Conservation (phyloP, 2,113 vertebrate genomes). For the Heterotis niloticus region DNA sequence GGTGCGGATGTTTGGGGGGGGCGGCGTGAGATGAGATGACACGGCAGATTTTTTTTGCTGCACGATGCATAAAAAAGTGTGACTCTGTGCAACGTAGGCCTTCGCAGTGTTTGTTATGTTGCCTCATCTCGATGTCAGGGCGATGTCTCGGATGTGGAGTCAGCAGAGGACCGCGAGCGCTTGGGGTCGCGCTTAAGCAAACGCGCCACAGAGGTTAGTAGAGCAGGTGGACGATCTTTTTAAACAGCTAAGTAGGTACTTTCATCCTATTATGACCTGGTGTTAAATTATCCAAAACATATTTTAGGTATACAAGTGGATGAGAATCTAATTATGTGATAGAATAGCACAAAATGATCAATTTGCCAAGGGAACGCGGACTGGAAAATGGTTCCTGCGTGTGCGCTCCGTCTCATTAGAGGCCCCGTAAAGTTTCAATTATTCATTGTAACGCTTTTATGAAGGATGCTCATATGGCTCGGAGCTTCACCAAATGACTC, state of each 20-base stretch:
- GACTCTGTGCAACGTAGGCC: neutral
- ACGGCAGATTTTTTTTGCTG: neutral
- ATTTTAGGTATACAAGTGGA: neutral
- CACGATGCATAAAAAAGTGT: neutral
- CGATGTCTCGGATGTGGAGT: neutral
- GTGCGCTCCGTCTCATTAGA: neutral
- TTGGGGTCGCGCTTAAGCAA: neutral
- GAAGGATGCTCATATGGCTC: too few relatives aligned
- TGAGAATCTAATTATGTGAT: constrained; percentile 13
- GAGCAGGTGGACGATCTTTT: constrained; percentile 1
- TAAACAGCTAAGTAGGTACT: neutral
- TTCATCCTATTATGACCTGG: neutral
- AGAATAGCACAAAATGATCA: constrained; percentile 16
- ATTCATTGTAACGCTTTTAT: neutral
- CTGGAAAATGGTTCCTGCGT: constrained; percentile 1
- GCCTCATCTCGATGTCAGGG: neutral
- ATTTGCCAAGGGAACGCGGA: constrained; percentile 4
- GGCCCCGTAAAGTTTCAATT: neutral
- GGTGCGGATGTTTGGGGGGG: neutral
- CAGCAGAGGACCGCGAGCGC: neutral
- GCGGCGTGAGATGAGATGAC: neutral
- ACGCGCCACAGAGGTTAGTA: neutral
- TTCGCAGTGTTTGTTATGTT: too few relatives aligned
- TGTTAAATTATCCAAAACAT: neutral
- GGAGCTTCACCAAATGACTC: too few relatives aligned